Evolutionary conservation across 1,140 invertebrate species (phyloP), one percentile per base, ranked within the genome.

Genomic region (Camponotus floridanus): DNA sequence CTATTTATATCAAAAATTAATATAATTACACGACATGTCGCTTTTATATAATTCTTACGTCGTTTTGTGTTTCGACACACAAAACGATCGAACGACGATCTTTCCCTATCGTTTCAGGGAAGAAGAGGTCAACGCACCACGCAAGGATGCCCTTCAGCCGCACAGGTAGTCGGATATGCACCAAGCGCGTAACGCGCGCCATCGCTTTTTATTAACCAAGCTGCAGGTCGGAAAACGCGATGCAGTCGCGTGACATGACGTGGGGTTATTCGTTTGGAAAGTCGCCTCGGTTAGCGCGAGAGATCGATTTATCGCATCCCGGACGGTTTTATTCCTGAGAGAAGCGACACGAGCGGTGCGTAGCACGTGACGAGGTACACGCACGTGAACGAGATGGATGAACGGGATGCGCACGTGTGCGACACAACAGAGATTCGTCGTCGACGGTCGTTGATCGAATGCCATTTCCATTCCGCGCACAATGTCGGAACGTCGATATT

Each of bases 261-360:
- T 55, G 39, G 9, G 39, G 79, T 42, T 51, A 33, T 36, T 68
- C 64, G 51, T 81, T 73, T 55, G 67, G 67, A 73, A 81, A 81
- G 79, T 73, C 67, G 39, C 18, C 26, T 59, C 48, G 67, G n/a
- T 71, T 42, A 45, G 51, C 55, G 33, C 42, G 62, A 61, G 57
- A 55, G 76, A 89, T 70, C 73, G 87, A 88, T 86, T 88, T 62
- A 83, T 86, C 61, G 68, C 15, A 51, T 26, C 6, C 51, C 45
- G n/a, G n/a, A 62, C 13, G 45, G 26, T 64, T 87, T 86, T 80
- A 78, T 73, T 80, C 84, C 33, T 9, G 21, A 68, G 57, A 55
- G 67, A 31, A 39, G 15, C 48, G 59, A 45, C 79, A 74, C 31
- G 42, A 45, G 8, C 42, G 42, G 2, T 45, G 42, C 42, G 42